Evolutionary conservation across 2,797 vertebrate species (phyloP), one percentile per base, ranked within the genome.

Genomic region (Sarcoramphus papa): DNA sequence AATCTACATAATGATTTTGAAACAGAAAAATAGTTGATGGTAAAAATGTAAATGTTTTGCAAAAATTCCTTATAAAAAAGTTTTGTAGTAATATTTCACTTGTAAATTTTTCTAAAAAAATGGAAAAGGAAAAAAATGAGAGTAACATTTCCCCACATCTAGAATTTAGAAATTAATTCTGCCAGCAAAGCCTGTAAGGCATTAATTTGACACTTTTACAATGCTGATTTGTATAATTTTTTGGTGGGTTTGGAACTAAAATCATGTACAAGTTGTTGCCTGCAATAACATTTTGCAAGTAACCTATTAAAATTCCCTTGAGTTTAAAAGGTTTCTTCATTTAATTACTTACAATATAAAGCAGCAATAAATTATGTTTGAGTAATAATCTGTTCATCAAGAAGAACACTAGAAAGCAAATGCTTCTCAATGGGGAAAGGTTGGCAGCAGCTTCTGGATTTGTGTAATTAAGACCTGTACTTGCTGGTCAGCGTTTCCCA

Each of bases 71-170:
- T 98, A 98, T 98, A 98, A 98, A 98, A 95, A 98, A 98, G 96
- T 98, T 99, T 99, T 99, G 98, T 99, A 99, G 99, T 99, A 99
- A 99, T 99, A 99, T 99, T 99, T 99, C 99, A 99, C 99, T 99
- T 99, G 99, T 99, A 99, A 99, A 99, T 99, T 99, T 98, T 99
- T 99, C 99, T 99, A 98, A 99, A 98, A 98, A 91, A 94, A 92
- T 7, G 64, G 93, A 95, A 96, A 95, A 97, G 98, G 97, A 98
- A 99, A 97, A 96, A 98, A 98, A 98, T 98, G 98, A 98, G 98
- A 98, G 97, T 75, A 96, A 94, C 33, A 33, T 96, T 99, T 98
- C 98, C 98, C 98, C 98, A 98, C 98, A 98, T 98, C 98, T 99
- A 99, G 98, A 98, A 98, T 99, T 99, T 99, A 99, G 99, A 99